Conservation (phyloP, 2,888 invertebrate species). For the Amblyjoppa proteus region DNA sequence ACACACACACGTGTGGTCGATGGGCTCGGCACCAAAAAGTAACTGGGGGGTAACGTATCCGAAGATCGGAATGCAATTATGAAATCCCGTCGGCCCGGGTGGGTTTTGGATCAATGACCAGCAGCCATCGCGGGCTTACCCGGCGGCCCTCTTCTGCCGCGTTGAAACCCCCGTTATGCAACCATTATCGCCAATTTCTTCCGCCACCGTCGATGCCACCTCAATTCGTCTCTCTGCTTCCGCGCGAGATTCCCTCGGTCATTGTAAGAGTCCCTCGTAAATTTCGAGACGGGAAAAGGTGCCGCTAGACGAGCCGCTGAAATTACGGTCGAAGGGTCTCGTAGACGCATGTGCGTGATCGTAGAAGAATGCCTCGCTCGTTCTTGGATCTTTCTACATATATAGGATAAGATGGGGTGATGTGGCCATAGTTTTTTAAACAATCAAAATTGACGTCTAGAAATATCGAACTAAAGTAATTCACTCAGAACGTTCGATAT, state of each 20-base stretch:
- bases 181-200: slow-evolving; percentile 74
- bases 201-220: slow-evolving; percentile 44
- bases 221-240: slow-evolving; percentile 62
- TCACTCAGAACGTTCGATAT: no score
- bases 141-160: slow-evolving; percentile 48
- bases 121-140: slow-evolving; percentile 57
- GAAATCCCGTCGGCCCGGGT: slow-evolving; percentile 69
- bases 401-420: neutral
- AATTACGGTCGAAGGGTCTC: slow-evolving; percentile 50
- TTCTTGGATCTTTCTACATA: slow-evolving; percentile 39
- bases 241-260: slow-evolving; percentile 56
- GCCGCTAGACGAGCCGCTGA: slow-evolving; percentile 29
- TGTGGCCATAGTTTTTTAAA: no score
- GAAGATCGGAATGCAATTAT: slow-evolving; percentile 76
- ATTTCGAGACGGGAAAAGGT: slow-evolving; percentile 64
- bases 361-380: slow-evolving; percentile 18
- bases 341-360: slow-evolving; percentile 36
- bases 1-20: slow-evolving; percentile 6
- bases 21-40: slow-evolving; percentile 19
- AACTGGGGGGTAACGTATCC: slow-evolving; percentile 36
- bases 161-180: slow-evolving; percentile 70
- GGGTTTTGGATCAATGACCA: slow-evolving; percentile 76
- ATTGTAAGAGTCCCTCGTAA: slow-evolving; percentile 70
- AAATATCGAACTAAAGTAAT: no score
- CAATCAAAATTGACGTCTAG: no score